phyloP scores from a whole-genome alignment of 2,113 vertebrate species.

The Pavo muticus region DNA sequence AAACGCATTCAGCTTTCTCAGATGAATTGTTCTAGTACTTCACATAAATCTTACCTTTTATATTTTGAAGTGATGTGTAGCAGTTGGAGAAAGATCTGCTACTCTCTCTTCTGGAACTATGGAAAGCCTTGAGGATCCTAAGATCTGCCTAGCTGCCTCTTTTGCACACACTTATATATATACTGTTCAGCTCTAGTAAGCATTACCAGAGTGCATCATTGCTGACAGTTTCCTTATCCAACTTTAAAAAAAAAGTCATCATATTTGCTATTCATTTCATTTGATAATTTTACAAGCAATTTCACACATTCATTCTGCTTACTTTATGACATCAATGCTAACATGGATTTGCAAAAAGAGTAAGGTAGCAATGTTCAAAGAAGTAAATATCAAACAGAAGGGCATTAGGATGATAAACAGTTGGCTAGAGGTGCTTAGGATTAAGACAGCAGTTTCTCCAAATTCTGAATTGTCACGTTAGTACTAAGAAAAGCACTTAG shows the following conservation, averaged over 20 bases:
- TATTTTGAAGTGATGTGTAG: not conserved
- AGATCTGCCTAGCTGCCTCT: conserved; percentile 71
- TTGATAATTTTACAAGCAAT: conserved; percentile 77
- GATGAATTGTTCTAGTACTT: not conserved
- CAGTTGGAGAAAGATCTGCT: conserved; percentile 31
- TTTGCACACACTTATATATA: conserved; percentile 76
- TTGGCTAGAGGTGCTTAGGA: conserved; percentile 12
- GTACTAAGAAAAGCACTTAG: not conserved
- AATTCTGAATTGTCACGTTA: not conserved
- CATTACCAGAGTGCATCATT: conserved; percentile 72
- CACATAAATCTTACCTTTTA: conserved; percentile 75
- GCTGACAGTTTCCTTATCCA: conserved; percentile 75
- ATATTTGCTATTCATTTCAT: conserved; percentile 74
- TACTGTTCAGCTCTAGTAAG: conserved; percentile 78
- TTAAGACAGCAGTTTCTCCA: conserved; percentile 24
- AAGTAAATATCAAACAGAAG: conserved; percentile 68
- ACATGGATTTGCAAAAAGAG: conserved; percentile 60
- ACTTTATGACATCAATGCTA: conserved; percentile 74
- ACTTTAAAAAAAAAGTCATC: conserved; percentile 48
- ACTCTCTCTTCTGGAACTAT: conserved; percentile 51
- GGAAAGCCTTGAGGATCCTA: conserved; percentile 63
- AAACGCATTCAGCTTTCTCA: not conserved
- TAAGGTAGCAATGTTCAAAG: conserved; percentile 68
- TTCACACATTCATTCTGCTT: conserved; percentile 76
- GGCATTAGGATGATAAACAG: conserved; percentile 44